These are phyloP conservation scores for Peromyscus melanophrys DNA, from an alignment of 2,797 vertebrate genomes.

Conservation along the genomic window DNA sequence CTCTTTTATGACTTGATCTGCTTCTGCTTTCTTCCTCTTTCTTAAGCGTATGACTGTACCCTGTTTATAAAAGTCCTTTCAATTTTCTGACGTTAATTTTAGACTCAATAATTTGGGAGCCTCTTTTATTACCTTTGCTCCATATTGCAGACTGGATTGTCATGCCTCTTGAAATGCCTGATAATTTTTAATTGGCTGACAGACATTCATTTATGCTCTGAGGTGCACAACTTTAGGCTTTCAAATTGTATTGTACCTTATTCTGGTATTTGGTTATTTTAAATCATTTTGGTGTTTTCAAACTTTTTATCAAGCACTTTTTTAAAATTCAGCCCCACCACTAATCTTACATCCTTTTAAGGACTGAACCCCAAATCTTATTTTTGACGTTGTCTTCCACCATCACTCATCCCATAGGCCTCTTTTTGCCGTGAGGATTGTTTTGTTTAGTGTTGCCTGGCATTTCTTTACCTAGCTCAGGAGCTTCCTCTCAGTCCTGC, in stretches of 20 bases:
- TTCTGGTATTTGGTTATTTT: background rate
- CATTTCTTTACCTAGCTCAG: background rate
- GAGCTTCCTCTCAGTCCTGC: background rate
- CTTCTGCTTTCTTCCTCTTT: background rate
- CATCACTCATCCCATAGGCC: background rate
- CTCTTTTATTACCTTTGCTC: background rate
- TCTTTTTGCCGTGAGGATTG: no score
- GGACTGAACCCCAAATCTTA: background rate
- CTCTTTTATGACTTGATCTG: no score
- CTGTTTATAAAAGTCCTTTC: background rate
- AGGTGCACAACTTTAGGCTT: background rate
- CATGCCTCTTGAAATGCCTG: background rate
- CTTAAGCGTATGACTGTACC: background rate
- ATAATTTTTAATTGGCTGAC: background rate
- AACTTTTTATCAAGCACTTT: background rate
- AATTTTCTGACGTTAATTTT: background rate
- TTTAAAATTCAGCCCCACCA: background rate
- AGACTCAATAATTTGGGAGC: background rate
- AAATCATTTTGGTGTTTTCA: background rate
- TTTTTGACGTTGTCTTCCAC: background rate
- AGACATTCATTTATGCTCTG: background rate
- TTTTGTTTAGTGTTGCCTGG: no score
- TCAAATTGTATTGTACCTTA: background rate
- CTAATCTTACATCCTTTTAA: background rate
- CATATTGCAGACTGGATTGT: background rate